phyloP scores from a whole-genome alignment of 2,797 vertebrate genomes.

The Botia kubotai region DNA sequence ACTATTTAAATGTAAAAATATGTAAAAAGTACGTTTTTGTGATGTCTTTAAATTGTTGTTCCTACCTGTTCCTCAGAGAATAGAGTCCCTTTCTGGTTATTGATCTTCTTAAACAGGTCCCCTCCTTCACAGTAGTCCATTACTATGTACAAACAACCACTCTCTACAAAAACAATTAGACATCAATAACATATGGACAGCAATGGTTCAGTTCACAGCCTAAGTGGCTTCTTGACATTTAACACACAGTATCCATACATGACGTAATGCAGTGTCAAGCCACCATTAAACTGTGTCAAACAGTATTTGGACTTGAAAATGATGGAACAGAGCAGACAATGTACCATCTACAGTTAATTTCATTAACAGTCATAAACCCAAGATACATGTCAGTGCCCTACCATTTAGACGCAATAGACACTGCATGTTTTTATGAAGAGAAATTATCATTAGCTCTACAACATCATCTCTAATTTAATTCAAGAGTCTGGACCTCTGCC shows the following conservation, averaged over 20 bases:
- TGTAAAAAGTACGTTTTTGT: too few species aligned
- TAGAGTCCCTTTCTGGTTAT: conserved; percentile 90
- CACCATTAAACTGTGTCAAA: not conserved
- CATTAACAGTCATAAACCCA: not conserved
- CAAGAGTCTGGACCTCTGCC: conserved; percentile 19
- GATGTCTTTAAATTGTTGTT: not conserved
- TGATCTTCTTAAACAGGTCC: conserved; percentile 97
- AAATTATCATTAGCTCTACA: conserved; percentile 36
- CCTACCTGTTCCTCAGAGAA: conserved; percentile 94
- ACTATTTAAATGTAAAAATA: too few species aligned
- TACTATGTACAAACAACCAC: conserved; percentile 94
- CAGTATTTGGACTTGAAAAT: not conserved
- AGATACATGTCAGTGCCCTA: not conserved
- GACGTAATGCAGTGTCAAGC: too few species aligned
- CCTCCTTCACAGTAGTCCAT: conserved; percentile 99
- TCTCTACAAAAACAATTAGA: conserved; percentile 80
- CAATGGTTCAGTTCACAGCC: not conserved
- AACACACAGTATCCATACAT: not conserved
- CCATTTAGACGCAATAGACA: not conserved
- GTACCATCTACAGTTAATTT: not conserved
- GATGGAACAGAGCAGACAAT: not conserved
- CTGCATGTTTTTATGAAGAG: conserved; percentile 15
- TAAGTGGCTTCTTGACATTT: conserved; percentile 7
- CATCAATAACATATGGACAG: not conserved
- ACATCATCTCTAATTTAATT: conserved; percentile 49